These are phyloP conservation scores for Rhabdomys pumilio DNA, from an alignment of 2,797 vertebrate species.

Conservation along the genomic window DNA sequence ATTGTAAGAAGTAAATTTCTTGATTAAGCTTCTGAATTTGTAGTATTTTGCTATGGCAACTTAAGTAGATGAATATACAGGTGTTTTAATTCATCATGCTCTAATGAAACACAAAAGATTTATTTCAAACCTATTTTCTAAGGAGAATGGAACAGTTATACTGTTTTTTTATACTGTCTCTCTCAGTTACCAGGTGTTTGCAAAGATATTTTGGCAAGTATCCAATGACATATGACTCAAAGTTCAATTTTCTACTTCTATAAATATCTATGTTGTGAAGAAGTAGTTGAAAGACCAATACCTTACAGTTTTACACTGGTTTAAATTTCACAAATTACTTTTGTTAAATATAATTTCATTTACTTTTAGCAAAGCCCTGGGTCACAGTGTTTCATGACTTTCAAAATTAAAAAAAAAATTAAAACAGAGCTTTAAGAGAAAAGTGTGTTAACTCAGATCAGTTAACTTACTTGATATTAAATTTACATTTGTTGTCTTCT, in stretches of 20 bases:
- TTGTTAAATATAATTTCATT: not conserved
- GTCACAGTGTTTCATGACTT: conserved; percentile 43
- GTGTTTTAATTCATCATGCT: conserved; percentile 27
- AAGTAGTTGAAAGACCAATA: conserved; percentile 5
- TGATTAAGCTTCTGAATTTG: not conserved
- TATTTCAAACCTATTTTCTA: conserved; percentile 4
- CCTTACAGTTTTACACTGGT: conserved; percentile 1
- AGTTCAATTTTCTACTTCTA: conserved; percentile 34
- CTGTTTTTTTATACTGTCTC: not conserved
- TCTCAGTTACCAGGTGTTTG: conserved; percentile 41
- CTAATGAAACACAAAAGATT: not conserved
- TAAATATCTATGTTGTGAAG: conserved; percentile 11
- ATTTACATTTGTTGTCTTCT: not conserved
- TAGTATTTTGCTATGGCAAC: not conserved
- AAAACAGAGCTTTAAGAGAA: not conserved
- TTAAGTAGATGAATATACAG: not conserved
- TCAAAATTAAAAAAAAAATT: not conserved
- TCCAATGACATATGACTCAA: not conserved
- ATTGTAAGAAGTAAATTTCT: not conserved
- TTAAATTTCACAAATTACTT: conserved; percentile 4
- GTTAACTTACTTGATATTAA: not conserved
- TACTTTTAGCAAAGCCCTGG: not conserved
- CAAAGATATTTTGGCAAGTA: conserved; percentile 33
- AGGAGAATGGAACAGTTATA: not conserved
- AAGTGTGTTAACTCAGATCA: not conserved